Evolutionary conservation across 2,888 invertebrate species (phyloP), one percentile per base, ranked within the genome.

Genomic region (Athalia circularis): DNA sequence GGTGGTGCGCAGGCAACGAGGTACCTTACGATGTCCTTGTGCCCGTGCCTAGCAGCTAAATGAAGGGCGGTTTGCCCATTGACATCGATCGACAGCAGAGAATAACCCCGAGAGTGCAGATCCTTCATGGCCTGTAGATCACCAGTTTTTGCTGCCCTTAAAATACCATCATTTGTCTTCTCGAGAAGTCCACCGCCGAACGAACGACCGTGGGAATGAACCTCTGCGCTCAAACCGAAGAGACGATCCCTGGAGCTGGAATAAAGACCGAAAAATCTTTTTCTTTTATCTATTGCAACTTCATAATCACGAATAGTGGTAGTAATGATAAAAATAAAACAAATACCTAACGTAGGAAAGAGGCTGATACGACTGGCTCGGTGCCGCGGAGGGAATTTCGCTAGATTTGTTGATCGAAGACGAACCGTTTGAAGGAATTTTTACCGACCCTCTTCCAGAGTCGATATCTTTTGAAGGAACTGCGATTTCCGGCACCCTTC

Each of bases 1-100:
- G 95, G 93, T 8, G 98, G 97, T 43, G 97, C 97, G 90, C 94
- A 94, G 77, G 96, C 95, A 81, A 98, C 94, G 83, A 98, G 93
- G 90, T 96, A 98, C 91, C 96, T 95, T 80, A 98, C 95, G 83
- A 98, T 95, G 87, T 97, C 96, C 89, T 95, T 96, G 91, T 97
- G 95, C 68, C 98, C 98, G 89, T 95, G 95, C 81, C 96, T 93
- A 77, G 97, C 95, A 54, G 97, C 97, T 85, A 97, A 94, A 91
- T 98, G 98, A 82, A 98, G 92, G 76, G 97, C 96, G 52, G 98
- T 98, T 92, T 97, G 97, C 13, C 98, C 98, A 82, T 92, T 93
- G 77, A 94, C 92, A 90, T 97, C 97, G 88, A 95, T 95, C 81
- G 96, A 95, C 84, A 96, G 92, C 80, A 97, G 91, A 70, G 96